phyloP scores from a whole-genome alignment of 2,113 vertebrate species.

The Lonchura striata region DNA sequence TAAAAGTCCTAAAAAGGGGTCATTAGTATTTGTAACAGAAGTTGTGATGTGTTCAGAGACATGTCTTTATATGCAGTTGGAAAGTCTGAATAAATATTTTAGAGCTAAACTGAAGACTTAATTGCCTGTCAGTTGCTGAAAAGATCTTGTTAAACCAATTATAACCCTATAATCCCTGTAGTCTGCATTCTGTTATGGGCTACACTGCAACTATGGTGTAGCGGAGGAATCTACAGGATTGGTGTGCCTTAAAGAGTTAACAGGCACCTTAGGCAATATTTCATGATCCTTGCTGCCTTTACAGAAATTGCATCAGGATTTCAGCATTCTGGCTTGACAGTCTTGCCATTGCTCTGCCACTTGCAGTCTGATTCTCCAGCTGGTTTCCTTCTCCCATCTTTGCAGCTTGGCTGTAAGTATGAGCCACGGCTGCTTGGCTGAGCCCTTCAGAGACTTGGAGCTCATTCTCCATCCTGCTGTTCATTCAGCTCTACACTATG shows the following conservation, averaged over 20 bases:
- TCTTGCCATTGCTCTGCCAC: neutral
- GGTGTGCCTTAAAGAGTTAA: neutral
- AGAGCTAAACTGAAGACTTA: constrained; percentile 23
- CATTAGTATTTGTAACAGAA: neutral
- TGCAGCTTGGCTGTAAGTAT: neutral
- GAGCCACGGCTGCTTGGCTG: neutral
- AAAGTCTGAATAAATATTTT: constrained; percentile 50
- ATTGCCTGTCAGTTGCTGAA: constrained; percentile 49
- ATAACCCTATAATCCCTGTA: neutral
- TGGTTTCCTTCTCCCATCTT: neutral
- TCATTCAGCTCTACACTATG: neutral
- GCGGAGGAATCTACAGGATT: neutral
- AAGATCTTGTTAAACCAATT: constrained; percentile 31
- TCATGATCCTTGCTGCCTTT: neutral
- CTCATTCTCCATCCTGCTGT: neutral
- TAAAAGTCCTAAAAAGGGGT: neutral
- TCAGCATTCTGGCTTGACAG: constrained; percentile 28
- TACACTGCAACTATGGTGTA: neutral
- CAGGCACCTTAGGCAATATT: neutral
- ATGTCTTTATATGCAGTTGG: neutral
- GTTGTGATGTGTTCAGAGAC: neutral
- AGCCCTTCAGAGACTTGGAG: neutral
- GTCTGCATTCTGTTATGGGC: neutral
- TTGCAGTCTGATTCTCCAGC: neutral
- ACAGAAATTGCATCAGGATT: constrained; percentile 19